Base-by-base conservation (phyloP, 2,888 invertebrate species). In the Leptinotarsa juncta region DNA sequence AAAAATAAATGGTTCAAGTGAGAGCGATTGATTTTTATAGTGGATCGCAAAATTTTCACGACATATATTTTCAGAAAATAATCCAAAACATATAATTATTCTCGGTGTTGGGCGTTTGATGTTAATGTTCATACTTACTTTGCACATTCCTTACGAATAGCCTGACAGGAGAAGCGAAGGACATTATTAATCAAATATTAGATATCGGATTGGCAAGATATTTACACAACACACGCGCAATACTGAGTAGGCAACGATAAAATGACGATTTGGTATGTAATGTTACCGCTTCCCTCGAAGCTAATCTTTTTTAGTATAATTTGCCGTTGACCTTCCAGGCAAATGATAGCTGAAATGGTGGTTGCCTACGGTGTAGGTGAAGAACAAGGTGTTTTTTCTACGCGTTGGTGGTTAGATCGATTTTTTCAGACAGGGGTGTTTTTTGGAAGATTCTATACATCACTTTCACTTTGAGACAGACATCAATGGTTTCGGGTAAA, bases 91-190 rank as follows among this genome's bases (percentile, higher is more conserved):
- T 42, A 42, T 10, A 42, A 10, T 42, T 42, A 10, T 10, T 42
- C 42, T 42, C 42, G 42, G 42, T 42, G 42, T 42, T 42, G 10
- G 42, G 42, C 0, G 42, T 42, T n/a, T 10, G 7, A 42, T 42
- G 10, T 42, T 42, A 42, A 10, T 42, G 42, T 10, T 42, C n/a
- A 32, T 73, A 76, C 73, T 73, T 70, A 74, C 70, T 65, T 72
- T 75, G 75, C 14, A 72, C 55, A 32, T 72, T 70, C 18, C 67
- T 70, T 15, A 72, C 48, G 20, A 74, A 32, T 16, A 67, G 68
- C 65, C 69, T 69, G 12, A 65, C 62, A 23, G 73, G 55, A 49
- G 55, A 42, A 57, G 14, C 26, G n/a, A 73, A 55, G 16, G 65
- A 42, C 73, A 73, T 73, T 53, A 48, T 55, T 32, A n/a, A 62